Percentiles rank a stretch among this genome's conserved stretches.
These are phyloP conservation scores for Archips crataeganus DNA, from an alignment of 2,888 invertebrate species.

Conservation along the genomic window DNA sequence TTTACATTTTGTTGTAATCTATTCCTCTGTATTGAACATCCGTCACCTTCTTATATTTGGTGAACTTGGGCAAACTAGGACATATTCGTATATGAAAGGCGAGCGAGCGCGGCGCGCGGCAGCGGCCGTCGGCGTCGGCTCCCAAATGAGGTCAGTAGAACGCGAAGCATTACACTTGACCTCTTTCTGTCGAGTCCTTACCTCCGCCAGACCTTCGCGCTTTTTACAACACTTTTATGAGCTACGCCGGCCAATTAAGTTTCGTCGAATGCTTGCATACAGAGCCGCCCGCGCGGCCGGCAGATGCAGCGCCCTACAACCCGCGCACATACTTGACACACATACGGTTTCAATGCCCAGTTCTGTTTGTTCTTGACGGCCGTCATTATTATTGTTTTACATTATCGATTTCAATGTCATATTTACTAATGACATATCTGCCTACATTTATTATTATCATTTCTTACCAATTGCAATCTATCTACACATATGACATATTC, in stretches of 20 bases:
- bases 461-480: not conserved
- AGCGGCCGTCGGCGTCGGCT: slow-evolving; percentile 64
- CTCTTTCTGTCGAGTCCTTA: slow-evolving; percentile 84
- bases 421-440: slow-evolving; percentile 4
- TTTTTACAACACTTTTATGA: slow-evolving; percentile 84
- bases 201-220: slow-evolving; percentile 85
- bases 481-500: not conserved
- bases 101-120: slow-evolving; percentile 63
- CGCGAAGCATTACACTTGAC: slow-evolving; percentile 85
- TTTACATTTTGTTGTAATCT: not conserved
- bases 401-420: slow-evolving; percentile 39
- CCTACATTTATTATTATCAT: not conserved
- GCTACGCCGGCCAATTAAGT: slow-evolving; percentile 84
- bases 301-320: slow-evolving; percentile 64
- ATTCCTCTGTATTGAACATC: slow-evolving; percentile 16
- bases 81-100: slow-evolving; percentile 77
- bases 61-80: slow-evolving; percentile 71
- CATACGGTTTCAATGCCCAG: slow-evolving; percentile 73
- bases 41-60: slow-evolving; percentile 45
- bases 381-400: slow-evolving; percentile 46
- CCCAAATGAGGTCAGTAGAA: slow-evolving; percentile 84
- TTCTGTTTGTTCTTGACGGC: slow-evolving; percentile 50
- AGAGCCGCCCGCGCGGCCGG: slow-evolving; percentile 67
- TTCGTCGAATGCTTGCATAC: slow-evolving; percentile 69
- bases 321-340: slow-evolving; percentile 76